phyloP scores from a whole-genome alignment of 2,797 vertebrate genomes.

The Platyrinchus mystaceus region DNA sequence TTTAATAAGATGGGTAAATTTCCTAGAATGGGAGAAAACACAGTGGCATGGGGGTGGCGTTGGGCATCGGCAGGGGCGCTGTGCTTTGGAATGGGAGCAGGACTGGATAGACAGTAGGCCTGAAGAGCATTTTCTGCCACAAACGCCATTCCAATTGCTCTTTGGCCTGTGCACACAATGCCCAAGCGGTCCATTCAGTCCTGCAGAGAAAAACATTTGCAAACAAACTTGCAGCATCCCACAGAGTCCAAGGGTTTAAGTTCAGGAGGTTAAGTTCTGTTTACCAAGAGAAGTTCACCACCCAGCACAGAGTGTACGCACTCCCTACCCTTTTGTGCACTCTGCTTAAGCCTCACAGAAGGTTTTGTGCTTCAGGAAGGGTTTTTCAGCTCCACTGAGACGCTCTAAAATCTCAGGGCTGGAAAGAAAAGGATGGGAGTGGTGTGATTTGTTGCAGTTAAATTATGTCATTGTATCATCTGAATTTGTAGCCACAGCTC shows the following conservation, averaged over 20 bases:
- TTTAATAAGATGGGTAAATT: neutral
- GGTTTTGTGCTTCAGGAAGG: neutral
- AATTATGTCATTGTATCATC: conserved; percentile 2
- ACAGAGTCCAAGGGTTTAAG: neutral
- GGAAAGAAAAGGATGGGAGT: neutral
- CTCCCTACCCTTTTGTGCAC: neutral
- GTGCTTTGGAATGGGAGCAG: neutral
- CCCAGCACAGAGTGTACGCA: rapidly evolving
- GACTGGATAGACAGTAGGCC: neutral
- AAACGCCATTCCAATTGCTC: rapidly evolving
- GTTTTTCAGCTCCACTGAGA: neutral
- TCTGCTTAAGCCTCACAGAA: neutral
- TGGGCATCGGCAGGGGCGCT: rapidly evolving
- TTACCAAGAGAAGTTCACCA: neutral
- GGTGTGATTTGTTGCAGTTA: neutral
- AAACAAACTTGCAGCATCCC: neutral
- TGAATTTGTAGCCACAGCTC: conserved; percentile 10
- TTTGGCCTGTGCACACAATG: neutral
- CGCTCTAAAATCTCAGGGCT: neutral
- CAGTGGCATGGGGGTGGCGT: neutral
- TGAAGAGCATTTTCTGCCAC: neutral
- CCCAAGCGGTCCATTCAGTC: neutral
- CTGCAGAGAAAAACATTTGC: neutral
- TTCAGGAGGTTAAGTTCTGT: conserved; percentile 15
- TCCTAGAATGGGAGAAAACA: neutral